Base-by-base conservation (phyloP, 2,888 invertebrate genomes). In the Teleogryllus oceanicus region DNA sequence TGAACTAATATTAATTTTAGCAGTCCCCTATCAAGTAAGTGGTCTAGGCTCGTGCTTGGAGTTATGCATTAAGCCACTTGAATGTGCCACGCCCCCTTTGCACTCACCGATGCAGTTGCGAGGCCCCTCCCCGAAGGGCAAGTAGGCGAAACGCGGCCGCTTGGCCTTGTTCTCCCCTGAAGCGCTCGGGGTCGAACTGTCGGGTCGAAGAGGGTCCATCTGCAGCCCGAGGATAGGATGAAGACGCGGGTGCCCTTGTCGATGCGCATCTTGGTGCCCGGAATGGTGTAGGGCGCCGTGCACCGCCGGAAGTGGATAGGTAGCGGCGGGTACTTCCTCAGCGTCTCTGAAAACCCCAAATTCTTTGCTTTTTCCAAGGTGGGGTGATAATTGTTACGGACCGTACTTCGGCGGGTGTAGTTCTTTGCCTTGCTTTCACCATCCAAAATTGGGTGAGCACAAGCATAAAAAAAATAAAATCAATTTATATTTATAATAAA, bases 251-350 rank as follows among this genome's bases (percentile, higher is more conserved):
- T 82, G 5, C 84, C 85, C 76, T 83, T 83, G 50, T 83, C 82
- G n/a, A 85, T 49, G 12, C 51, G 24, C 12, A 80, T n/a, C 8
- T 50, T 37, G 8, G 80, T 79, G 3, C 80, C 81, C 21, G 90
- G 84, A 11, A 84, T 50, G 50, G 85, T 87, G 83, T 89, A 90
- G 77, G 90, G 88, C 81, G 88, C 88, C 51, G 88, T 87, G 77
- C 90, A 89, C 80, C 87, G 85, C 50, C 91, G 87, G 84, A 89
- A 89, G 24, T 91, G 82, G 0, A 88, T 85, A 0, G 90, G 87
- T 84, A 89, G 84, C 1, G 90, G 88, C 20, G 90, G 90, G 83
- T 90, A 88, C 84, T 89, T 89, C 24, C 91, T 87, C 84, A 89
- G 83, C 18, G 87, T 85, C 83, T 89, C 89, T 87, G 82, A 24